Conservation (phyloP, 2,888 invertebrate species). For the Allophyes oxyacanthae region DNA sequence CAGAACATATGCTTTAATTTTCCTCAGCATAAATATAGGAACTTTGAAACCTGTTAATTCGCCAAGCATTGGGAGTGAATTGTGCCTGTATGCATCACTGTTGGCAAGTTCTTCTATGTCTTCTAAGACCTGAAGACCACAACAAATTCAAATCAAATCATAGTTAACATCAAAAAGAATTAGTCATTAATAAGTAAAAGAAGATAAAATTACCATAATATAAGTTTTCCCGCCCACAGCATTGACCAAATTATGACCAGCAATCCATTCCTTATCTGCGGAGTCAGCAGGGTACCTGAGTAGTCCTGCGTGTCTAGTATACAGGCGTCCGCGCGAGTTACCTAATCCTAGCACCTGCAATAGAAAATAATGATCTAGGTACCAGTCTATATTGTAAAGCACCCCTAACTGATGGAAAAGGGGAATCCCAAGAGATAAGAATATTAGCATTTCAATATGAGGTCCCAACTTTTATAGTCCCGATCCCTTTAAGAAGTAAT, state of each 20-base stretch:
- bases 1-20: slow-evolving; percentile 91
- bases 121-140: slow-evolving; percentile 88
- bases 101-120: slow-evolving; percentile 93
- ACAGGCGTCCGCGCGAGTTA: slow-evolving; percentile 92
- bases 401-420: too few relatives aligned
- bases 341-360: slow-evolving; percentile 92
- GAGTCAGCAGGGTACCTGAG: slow-evolving; percentile 94
- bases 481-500: too few relatives aligned
- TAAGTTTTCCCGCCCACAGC: slow-evolving; percentile 94
- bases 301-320: slow-evolving; percentile 93
- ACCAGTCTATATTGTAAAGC: too few relatives aligned
- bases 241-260: slow-evolving; percentile 93
- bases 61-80: slow-evolving; percentile 90
- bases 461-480: too few relatives aligned
- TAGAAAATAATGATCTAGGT: background rate
- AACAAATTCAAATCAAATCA: slow-evolving; percentile 18
- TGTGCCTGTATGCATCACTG: slow-evolving; percentile 92
- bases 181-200: background rate
- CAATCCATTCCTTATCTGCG: slow-evolving; percentile 95
- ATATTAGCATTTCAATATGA: too few relatives aligned
- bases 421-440: too few relatives aligned
- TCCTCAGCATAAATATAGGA: slow-evolving; percentile 92
- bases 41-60: slow-evolving; percentile 93
- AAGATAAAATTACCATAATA: slow-evolving; percentile 87
- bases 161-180: background rate